These are phyloP conservation scores for Branchipolynoe longqiensis DNA, from an alignment of 2,888 invertebrate species.

Conservation along the genomic window DNA sequence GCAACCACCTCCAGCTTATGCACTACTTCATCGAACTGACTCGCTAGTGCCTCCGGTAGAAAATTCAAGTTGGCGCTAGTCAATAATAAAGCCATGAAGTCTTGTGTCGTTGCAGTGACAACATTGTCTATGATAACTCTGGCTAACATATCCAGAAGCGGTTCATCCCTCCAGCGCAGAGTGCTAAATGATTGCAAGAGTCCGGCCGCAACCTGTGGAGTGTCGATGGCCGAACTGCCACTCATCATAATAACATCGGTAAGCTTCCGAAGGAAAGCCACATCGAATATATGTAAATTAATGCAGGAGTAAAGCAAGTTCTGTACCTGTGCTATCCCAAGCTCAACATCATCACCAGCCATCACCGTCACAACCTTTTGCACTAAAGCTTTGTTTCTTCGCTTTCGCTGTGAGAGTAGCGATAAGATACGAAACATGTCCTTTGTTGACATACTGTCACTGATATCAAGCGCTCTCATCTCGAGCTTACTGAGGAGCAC, in stretches of 20 bases:
- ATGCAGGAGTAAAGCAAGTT: background rate
- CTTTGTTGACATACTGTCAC: slow-evolving; percentile 35
- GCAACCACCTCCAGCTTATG: background rate
- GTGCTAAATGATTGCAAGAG: background rate
- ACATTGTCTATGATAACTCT: background rate
- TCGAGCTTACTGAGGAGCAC: slow-evolving; percentile 32
- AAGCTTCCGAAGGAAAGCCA: background rate
- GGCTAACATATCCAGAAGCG: background rate
- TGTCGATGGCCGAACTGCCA: background rate
- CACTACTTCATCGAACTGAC: background rate
- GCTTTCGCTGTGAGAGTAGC: slow-evolving; percentile 42
- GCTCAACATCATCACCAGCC: background rate
- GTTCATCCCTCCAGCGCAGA: slow-evolving; percentile 4
- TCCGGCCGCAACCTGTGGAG: background rate
- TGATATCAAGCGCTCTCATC: background rate
- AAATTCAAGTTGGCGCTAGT: background rate
- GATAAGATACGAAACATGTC: slow-evolving; percentile 36
- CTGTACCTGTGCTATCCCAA: background rate
- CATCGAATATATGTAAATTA: slow-evolving; percentile 11
- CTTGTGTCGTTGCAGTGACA: background rate
- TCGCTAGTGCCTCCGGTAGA: background rate
- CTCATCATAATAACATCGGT: background rate
- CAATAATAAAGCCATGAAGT: background rate
- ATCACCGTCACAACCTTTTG: background rate
- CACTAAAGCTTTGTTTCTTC: slow-evolving; percentile 31